A percentile compares a stretch with the other conserved stretches of the same genome.
Evolutionary conservation across 2,797 vertebrate species (phyloP).

Genomic region (Scleropages formosus): DNA sequence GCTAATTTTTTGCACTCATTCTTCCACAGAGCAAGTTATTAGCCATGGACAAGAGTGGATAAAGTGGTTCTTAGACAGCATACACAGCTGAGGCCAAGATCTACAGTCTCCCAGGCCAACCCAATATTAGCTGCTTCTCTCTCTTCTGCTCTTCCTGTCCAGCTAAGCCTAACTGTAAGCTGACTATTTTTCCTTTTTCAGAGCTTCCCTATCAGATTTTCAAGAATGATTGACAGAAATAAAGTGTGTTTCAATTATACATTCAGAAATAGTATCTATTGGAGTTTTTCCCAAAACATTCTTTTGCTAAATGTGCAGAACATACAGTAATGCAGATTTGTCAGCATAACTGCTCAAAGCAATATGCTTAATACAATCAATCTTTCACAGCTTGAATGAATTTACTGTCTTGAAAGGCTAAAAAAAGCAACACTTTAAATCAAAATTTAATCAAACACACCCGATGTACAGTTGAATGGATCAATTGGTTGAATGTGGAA

Average conservation of each 20-base stretch:
- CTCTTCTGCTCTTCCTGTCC: constrained; percentile 25
- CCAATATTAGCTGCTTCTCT: background rate
- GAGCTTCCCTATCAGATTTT: background rate
- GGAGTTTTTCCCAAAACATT: constrained; percentile 61
- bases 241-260: constrained; percentile 46
- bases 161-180: background rate
- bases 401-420: constrained; percentile 35
- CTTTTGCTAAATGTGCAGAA: constrained; percentile 60
- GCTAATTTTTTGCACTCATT: constrained; percentile 16
- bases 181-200: constrained; percentile 2
- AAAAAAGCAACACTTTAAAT: constrained; percentile 8
- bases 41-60: background rate
- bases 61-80: background rate
- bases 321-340: constrained; percentile 47
- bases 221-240: constrained; percentile 35
- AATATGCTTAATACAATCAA: constrained; percentile 44
- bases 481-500: background rate
- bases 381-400: constrained; percentile 51
- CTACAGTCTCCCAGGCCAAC: background rate
- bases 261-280: constrained; percentile 46
- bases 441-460: background rate
- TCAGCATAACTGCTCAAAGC: constrained; percentile 32
- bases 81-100: constrained; percentile 13
- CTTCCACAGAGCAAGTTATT: constrained; percentile 2
- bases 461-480: background rate